Conservation (phyloP, 2,113 vertebrate genomes). For the Accipiter cooperii region DNA sequence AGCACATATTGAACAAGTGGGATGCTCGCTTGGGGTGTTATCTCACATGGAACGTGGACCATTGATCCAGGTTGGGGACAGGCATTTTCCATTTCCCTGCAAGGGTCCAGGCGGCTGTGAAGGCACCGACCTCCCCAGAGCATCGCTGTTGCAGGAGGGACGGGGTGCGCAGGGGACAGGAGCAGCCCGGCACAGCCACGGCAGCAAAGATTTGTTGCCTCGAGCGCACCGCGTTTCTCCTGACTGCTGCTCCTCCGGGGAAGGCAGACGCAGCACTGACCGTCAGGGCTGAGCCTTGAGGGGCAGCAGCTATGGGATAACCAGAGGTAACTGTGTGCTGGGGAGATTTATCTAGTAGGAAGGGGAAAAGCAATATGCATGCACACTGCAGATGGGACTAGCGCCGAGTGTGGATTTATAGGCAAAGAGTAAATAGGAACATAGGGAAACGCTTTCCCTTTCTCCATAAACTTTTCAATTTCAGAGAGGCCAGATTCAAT, state of each 20-base stretch:
- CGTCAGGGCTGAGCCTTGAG: neutral
- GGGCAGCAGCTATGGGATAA: neutral
- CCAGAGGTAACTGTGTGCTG: neutral
- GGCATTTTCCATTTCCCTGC: neutral
- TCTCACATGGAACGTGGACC: neutral
- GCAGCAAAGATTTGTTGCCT: neutral
- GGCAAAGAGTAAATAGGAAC: neutral
- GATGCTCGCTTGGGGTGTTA: neutral
- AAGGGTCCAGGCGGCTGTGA: neutral
- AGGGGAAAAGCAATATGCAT: neutral
- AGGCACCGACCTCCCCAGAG: neutral
- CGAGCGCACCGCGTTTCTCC: neutral
- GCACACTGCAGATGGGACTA: neutral
- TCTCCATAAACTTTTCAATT: constrained; percentile 46
- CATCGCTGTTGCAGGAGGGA: neutral
- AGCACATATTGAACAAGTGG: rapidly evolving
- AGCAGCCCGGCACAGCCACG: neutral
- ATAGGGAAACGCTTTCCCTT: neutral
- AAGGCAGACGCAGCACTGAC: neutral
- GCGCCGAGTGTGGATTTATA: neutral
- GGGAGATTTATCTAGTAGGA: neutral
- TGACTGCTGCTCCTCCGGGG: neutral
- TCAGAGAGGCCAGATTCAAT: constrained; percentile 24
- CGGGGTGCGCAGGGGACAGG: neutral
- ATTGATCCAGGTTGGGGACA: too few relatives aligned